These are phyloP conservation scores for Campaea margaritaria DNA, from an alignment of 2,888 invertebrate genomes.

Conservation along the genomic window DNA sequence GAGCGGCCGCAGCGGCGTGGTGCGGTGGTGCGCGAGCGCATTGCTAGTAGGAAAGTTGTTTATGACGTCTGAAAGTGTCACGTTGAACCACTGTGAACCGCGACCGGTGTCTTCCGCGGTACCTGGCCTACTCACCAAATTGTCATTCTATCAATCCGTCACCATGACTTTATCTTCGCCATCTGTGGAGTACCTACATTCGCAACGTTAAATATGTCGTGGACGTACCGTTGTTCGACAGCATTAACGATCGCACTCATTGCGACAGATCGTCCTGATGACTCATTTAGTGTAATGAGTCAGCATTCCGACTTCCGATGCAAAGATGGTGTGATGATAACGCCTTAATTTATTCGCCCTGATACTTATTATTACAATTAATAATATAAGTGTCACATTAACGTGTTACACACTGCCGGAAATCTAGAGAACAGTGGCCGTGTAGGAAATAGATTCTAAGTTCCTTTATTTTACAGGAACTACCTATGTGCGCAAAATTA, in stretches of 20 bases:
- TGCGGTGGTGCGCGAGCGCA: slow-evolving; percentile 68
- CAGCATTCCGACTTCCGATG: slow-evolving; percentile 34
- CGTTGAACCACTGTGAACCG: slow-evolving; percentile 84
- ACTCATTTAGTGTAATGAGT: slow-evolving; percentile 46
- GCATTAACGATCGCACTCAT: slow-evolving; percentile 59
- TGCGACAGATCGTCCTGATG: slow-evolving; percentile 54
- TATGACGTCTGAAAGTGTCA: slow-evolving; percentile 84
- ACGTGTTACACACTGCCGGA: too few species aligned
- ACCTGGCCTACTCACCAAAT: slow-evolving; percentile 82
- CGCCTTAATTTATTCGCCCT: slow-evolving; percentile 14
- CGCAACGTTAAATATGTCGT: slow-evolving; percentile 57
- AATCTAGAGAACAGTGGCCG: background rate
- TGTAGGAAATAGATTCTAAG: background rate
- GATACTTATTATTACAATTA: slow-evolving; percentile 1
- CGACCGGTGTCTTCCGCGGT: slow-evolving; percentile 76
- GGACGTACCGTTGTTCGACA: slow-evolving; percentile 60
- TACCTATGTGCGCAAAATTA: too few species aligned
- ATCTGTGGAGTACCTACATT: slow-evolving; percentile 66
- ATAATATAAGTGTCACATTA: background rate
- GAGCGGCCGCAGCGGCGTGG: slow-evolving; percentile 46
- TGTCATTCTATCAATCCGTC: slow-evolving; percentile 83
- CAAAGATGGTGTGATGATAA: slow-evolving; percentile 17
- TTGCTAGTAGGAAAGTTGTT: slow-evolving; percentile 85
- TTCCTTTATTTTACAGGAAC: background rate
- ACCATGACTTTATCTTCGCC: slow-evolving; percentile 75